These are phyloP conservation scores for Chiloscyllium punctatum DNA, from an alignment of 2,797 vertebrate species.

Conservation along the genomic window DNA sequence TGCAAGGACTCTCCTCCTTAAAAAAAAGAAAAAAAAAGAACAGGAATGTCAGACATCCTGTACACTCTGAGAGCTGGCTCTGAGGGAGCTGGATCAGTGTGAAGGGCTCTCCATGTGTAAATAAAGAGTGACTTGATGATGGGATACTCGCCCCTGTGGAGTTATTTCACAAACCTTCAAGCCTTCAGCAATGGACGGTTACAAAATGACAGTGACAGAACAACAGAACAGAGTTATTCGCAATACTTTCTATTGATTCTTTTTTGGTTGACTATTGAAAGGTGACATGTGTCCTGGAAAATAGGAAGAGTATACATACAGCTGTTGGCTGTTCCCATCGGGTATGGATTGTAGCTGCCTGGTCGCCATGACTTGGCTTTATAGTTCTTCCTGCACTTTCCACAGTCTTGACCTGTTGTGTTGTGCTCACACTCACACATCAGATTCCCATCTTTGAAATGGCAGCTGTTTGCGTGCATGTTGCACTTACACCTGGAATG, in stretches of 20 bases:
- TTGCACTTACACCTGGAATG: conserved; percentile 88
- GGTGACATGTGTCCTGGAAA: background rate
- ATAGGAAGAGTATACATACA: conserved; percentile 64
- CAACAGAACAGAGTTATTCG: background rate
- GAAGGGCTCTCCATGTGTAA: no score
- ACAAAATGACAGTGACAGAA: background rate
- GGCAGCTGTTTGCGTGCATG: conserved; percentile 87
- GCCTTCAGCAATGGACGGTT: no score
- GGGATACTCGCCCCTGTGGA: no score
- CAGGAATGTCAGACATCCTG: no score
- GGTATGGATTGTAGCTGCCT: conserved; percentile 85
- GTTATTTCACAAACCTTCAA: no score
- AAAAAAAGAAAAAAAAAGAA: no score
- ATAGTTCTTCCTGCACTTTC: conserved; percentile 89
- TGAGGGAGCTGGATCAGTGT: no score
- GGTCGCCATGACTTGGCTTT: conserved; percentile 89
- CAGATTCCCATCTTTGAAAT: conserved; percentile 78
- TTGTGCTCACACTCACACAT: conserved; percentile 98
- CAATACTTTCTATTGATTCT: background rate
- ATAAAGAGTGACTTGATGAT: no score
- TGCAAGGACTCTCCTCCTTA: no score
- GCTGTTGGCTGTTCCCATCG: conserved; percentile 82
- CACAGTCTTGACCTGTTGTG: conserved; percentile 93
- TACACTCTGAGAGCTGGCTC: no score
- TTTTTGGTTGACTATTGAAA: background rate